Conservation (phyloP, 2,113 vertebrate species). For the Carollia perspicillata region DNA sequence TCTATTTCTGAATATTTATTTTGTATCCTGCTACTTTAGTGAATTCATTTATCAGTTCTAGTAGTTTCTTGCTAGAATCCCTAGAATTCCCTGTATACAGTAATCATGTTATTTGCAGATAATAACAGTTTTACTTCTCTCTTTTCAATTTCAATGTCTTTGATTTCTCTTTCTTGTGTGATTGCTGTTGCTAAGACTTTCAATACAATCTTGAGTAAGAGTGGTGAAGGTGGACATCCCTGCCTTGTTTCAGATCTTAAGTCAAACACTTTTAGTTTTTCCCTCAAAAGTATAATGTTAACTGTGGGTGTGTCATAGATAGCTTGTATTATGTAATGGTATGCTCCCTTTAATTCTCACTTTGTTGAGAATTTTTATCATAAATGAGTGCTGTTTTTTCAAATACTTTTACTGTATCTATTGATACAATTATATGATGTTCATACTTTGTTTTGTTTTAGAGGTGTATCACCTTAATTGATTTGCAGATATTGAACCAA, state of each 20-base stretch:
- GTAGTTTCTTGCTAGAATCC: no score
- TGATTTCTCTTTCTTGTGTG: neutral
- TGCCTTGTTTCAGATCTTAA: neutral
- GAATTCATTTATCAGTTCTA: no score
- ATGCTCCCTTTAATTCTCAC: neutral
- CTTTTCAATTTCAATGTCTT: neutral
- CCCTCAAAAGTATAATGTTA: neutral
- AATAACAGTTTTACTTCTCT: neutral
- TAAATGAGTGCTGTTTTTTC: neutral
- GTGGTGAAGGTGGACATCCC: neutral
- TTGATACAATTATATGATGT: neutral
- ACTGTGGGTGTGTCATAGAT: neutral
- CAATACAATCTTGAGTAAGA: neutral
- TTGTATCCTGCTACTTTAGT: no score
- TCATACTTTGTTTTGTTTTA: neutral
- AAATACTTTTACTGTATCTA: neutral
- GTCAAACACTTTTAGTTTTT: neutral
- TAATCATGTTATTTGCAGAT: no score
- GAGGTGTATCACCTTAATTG: neutral
- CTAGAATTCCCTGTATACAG: no score
- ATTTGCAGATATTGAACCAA: neutral
- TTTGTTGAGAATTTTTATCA: neutral
- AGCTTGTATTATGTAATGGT: neutral
- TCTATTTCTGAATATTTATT: no score
- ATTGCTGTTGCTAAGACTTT: neutral